phyloP scores from a whole-genome alignment of 2,888 invertebrate species.

The Belgica antarctica region DNA sequence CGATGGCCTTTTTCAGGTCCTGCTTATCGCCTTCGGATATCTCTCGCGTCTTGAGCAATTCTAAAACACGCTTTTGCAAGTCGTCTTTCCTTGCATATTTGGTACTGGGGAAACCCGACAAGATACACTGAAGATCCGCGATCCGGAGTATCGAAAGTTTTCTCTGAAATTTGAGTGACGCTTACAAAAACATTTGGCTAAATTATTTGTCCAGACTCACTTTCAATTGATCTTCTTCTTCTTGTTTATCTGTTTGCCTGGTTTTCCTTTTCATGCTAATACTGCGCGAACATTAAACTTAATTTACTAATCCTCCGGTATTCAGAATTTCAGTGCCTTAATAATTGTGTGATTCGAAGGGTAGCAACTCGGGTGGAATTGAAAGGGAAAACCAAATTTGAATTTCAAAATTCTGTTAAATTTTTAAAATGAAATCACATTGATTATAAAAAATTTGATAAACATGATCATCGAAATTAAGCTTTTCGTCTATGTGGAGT shows the following conservation, averaged over 20 bases:
- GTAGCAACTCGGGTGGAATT: background rate
- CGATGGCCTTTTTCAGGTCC: constrained; percentile 54
- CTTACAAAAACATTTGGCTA: background rate
- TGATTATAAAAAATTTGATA: too few species aligned
- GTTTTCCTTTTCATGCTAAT: constrained; percentile 25
- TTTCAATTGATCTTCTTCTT: constrained; percentile 13
- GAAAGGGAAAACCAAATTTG: background rate
- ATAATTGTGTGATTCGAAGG: too few species aligned
- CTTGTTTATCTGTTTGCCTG: constrained; percentile 1
- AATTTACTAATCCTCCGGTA: too few species aligned
- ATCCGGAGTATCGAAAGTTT: constrained; percentile 66
- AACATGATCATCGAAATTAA: too few species aligned
- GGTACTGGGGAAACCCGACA: constrained; percentile 75
- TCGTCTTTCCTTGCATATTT: constrained; percentile 78
- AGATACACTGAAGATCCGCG: constrained; percentile 78
- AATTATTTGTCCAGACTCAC: background rate
- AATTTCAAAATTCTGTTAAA: background rate
- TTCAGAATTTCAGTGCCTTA: too few species aligned
- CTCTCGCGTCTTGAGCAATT: constrained; percentile 57
- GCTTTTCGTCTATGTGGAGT: too few species aligned
- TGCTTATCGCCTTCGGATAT: constrained; percentile 63
- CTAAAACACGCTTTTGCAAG: constrained; percentile 70
- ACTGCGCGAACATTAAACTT: too few species aligned
- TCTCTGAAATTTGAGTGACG: constrained; percentile 47
- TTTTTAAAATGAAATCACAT: background rate